A percentile compares a stretch with the other conserved stretches of the same genome.
These are phyloP conservation scores for Morpho achilles DNA, from an alignment of 2,888 invertebrate species.

Conservation along the genomic window DNA sequence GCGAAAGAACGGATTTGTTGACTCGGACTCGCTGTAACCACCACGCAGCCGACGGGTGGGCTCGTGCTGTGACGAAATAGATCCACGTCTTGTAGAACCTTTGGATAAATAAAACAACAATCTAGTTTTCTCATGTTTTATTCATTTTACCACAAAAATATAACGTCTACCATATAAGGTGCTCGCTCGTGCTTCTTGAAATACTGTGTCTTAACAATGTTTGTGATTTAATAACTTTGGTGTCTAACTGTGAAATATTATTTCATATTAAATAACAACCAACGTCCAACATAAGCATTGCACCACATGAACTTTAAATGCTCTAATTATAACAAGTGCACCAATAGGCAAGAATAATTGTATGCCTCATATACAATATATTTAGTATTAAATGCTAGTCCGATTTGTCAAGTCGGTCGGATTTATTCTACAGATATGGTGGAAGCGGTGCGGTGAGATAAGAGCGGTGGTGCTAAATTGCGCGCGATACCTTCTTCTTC, in stretches of 20 bases:
- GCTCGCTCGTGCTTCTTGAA: constrained; percentile 26
- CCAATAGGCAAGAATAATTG: too few species aligned
- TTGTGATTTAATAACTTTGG: constrained; percentile 16
- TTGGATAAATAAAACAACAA: constrained; percentile 44
- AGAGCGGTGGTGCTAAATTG: constrained; percentile 43
- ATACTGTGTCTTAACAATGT: constrained; percentile 23
- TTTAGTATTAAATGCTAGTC: too few species aligned
- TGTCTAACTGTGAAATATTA: constrained; percentile 10
- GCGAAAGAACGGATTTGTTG: constrained; percentile 20
- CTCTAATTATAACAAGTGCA: too few species aligned
- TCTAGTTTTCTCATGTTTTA: constrained; percentile 31
- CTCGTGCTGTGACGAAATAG: constrained; percentile 32
- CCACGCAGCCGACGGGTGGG: constrained; percentile 24
- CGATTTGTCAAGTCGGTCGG: constrained; percentile 6
- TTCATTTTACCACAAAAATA: constrained; percentile 30
- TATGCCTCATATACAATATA: too few species aligned
- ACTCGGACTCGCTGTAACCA: constrained; percentile 22
- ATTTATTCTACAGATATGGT: constrained; percentile 54
- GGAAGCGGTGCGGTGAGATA: constrained; percentile 52
- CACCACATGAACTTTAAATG: too few species aligned
- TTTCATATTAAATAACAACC: constrained; percentile 1
- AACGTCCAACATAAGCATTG: too few species aligned
- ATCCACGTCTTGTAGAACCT: constrained; percentile 37
- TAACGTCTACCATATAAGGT: constrained; percentile 29
- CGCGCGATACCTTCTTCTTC: constrained; percentile 39